Conservation (phyloP, 1,140 invertebrate genomes). For the Trachelipus rathkii region DNA sequence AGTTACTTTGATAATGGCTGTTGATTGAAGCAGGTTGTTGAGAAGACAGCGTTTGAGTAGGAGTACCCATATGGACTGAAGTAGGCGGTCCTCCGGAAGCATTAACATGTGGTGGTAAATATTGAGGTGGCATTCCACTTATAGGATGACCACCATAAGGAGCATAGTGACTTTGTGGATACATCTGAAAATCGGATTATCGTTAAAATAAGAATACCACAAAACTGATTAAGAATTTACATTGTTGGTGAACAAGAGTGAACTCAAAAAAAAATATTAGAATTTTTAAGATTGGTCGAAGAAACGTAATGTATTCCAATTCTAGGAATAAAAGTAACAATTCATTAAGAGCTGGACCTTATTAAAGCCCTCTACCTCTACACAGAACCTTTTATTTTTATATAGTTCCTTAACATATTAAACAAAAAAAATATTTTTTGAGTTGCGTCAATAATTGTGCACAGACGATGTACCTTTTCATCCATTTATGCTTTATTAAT, state of each 20-base stretch:
- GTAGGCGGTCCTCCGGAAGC: not conserved
- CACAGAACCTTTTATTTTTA: too few species aligned
- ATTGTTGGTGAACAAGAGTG: not conserved
- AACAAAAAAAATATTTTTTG: too few species aligned
- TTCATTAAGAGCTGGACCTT: not conserved
- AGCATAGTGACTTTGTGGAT: not conserved
- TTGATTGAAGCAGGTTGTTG: not conserved
- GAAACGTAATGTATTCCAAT: not conserved
- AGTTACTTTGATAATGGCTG: not conserved
- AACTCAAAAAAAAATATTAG: not conserved
- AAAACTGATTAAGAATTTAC: not conserved
- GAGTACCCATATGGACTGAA: not conserved
- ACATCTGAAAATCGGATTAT: not conserved
- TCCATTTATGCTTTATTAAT: too few species aligned
- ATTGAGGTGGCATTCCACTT: not conserved
- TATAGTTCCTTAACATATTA: too few species aligned
- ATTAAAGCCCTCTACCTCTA: too few species aligned
- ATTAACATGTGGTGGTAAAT: not conserved
- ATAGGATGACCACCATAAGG: not conserved
- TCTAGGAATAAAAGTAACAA: not conserved
- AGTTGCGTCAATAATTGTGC: too few species aligned
- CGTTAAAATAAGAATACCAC: not conserved
- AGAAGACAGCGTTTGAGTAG: not conserved
- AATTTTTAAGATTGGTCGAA: not conserved
- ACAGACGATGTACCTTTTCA: too few species aligned